phyloP scores from a whole-genome alignment of 2,888 invertebrate species.

The Busseola fusca region DNA sequence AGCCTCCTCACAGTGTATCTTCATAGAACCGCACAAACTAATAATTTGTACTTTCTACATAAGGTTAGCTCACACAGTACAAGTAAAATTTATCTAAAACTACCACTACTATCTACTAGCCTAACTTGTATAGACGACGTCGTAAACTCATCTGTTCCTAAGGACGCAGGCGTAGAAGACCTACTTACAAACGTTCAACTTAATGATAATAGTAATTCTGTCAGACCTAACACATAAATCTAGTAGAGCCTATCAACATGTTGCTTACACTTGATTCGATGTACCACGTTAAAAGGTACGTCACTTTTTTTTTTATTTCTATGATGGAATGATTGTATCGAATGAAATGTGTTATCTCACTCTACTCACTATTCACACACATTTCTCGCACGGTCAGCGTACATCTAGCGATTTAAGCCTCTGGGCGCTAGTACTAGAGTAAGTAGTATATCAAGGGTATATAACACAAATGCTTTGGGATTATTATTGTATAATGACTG shows the following conservation, averaged over 20 bases:
- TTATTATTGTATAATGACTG: no score
- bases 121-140: conserved; percentile 9
- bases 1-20: no score
- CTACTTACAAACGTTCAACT: conserved; percentile 47
- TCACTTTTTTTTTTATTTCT: neutral
- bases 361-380: neutral
- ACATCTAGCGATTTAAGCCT: conserved; percentile 4
- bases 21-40: conserved; percentile 18
- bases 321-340: neutral
- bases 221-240: conserved; percentile 19
- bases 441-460: conserved; percentile 8
- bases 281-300: no score
- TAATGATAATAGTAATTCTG: conserved; percentile 41
- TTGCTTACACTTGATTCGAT: conserved; percentile 5
- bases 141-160: conserved; percentile 40
- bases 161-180: conserved; percentile 14
- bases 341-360: neutral
- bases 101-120: no score
- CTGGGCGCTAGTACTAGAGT: neutral
- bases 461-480: no score
- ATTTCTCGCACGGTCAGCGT: neutral
- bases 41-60: conserved; percentile 29
- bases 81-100: conserved; percentile 34
- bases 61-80: conserved; percentile 12
- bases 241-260: conserved; percentile 2